A percentile compares a stretch with the other conserved stretches of the same genome.
phyloP scores from a whole-genome alignment of 53 echinoderm and acorn worm genomes.

The Pentamera pediparva region DNA sequence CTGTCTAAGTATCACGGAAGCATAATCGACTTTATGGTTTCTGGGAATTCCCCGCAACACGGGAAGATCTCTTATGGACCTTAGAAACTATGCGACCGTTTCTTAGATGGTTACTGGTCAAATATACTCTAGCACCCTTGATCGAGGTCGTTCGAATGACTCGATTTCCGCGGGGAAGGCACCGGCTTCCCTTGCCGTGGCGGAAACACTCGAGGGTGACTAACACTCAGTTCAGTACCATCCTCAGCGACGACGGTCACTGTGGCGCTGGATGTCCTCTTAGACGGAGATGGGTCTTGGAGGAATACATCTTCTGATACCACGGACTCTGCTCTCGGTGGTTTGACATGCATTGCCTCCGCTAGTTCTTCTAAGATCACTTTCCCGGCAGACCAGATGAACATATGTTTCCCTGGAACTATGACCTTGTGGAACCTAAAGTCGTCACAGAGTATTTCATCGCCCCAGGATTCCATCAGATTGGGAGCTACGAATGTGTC shows the following conservation, averaged over 20 bases:
- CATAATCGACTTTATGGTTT: no score
- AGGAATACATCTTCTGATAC: background rate
- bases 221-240: background rate
- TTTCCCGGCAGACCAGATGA: slow-evolving; percentile 60
- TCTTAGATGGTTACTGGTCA: no score
- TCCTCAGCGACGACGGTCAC: background rate
- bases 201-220: background rate
- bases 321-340: background rate
- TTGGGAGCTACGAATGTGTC: slow-evolving; percentile 74
- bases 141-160: background rate
- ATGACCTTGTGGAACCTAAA: slow-evolving; percentile 72
- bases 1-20: no score
- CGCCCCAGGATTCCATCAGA: slow-evolving; percentile 82
- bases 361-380: slow-evolving; percentile 63
- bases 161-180: slow-evolving; percentile 11
- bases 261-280: background rate
- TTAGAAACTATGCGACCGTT: no score
- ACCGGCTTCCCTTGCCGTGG: slow-evolving; percentile 4
- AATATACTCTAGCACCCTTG: no score
- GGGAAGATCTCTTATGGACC: no score
- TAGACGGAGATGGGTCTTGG: background rate
- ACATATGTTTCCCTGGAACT: slow-evolving; percentile 86
- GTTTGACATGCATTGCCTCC: slow-evolving; percentile 31
- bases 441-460: slow-evolving; percentile 56
- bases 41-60: no score